Percentiles rank a stretch among this genome's conserved stretches.
These are phyloP conservation scores for Zaprionus africanus DNA, from an alignment of 1,140 invertebrate species.

Conservation along the genomic window DNA sequence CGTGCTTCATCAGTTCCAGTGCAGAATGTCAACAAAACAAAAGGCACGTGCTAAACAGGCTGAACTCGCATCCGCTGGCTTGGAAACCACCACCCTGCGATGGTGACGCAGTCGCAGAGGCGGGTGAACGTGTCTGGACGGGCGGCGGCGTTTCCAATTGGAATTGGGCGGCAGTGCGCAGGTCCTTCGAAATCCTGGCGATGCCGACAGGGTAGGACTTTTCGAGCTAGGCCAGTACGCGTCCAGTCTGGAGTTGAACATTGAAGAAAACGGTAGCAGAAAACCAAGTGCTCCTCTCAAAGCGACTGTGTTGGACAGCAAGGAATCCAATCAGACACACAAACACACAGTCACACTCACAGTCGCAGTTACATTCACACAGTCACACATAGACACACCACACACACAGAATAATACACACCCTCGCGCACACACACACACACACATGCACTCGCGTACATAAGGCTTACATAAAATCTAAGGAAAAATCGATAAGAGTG, in stretches of 20 bases:
- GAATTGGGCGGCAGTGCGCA: constrained; percentile 38
- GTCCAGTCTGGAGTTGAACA: constrained; percentile 84
- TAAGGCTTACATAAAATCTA: constrained; percentile 77
- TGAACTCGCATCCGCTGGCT: constrained; percentile 51
- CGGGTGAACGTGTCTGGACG: background rate
- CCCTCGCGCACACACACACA: constrained; percentile 46
- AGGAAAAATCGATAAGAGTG: constrained; percentile 79
- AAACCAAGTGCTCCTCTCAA: constrained; percentile 65
- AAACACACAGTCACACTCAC: constrained; percentile 53
- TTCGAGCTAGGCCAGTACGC: constrained; percentile 48
- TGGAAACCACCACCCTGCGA: constrained; percentile 62
- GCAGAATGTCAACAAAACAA: constrained; percentile 77
- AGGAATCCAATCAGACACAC: constrained; percentile 75
- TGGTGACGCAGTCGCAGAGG: constrained; percentile 44
- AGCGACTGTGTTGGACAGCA: constrained; percentile 71
- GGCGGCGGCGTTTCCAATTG: constrained; percentile 60
- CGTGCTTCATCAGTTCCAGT: background rate
- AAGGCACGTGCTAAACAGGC: constrained; percentile 58
- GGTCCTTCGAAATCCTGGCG: constrained; percentile 70
- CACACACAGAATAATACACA: constrained; percentile 55
- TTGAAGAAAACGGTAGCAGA: constrained; percentile 83
- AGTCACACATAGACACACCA: constrained; percentile 46
- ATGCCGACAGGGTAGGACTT: constrained; percentile 62
- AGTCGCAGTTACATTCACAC: constrained; percentile 44
- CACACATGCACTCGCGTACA: constrained; percentile 57